Evolutionary conservation across 2,797 vertebrate species (phyloP), one percentile per base, ranked within the genome.

Genomic region (Masticophis lateralis): DNA sequence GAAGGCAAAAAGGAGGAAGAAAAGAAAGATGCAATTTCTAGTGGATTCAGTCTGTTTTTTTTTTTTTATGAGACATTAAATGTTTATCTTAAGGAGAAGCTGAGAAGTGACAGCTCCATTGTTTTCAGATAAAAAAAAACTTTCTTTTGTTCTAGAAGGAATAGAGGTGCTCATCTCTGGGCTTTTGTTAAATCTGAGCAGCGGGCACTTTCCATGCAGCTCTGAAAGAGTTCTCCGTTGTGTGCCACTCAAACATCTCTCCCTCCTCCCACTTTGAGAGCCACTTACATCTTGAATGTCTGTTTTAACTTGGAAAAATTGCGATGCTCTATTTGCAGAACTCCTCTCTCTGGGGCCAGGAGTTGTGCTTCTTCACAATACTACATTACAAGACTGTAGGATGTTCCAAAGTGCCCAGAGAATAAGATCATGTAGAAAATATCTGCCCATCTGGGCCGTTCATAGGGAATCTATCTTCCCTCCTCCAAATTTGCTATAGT

Each of bases 71-170:
- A 79, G 56, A 63, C 57, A 88, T 43, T 61, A 37, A 91, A 60
- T 79, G 47, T 61, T 79, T 12, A 79, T 63, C 18, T 32, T 16
- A 28, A 83, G 53, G 53, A 60, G 11, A 43, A 89, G 55, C 13
- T 88, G 92, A 89, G 56, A 88, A 91, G 47, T 61, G 90, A 79
- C 55, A 79, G n/a, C 28, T 91, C 43, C n/a, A 60, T 91, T 53
- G n/a, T 63, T 74, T 27, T 10, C 18, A 60, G 86, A 59, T 10
- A 63, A 93, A 60, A 59, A 55, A 55, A 86, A 59, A 56, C 57
- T 22, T 11, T 13, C 22, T 91, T 88, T 91, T 88, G 90, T 88
- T 88, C 55, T 12, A 43, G 10, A 32, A 88, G 59, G 37, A 74
- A 86, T 37, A 79, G 13, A 87, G 91, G 20, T 4, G 66, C 18